Conservation (phyloP, 2,888 invertebrate species). For the Phyto melanocephala region DNA sequence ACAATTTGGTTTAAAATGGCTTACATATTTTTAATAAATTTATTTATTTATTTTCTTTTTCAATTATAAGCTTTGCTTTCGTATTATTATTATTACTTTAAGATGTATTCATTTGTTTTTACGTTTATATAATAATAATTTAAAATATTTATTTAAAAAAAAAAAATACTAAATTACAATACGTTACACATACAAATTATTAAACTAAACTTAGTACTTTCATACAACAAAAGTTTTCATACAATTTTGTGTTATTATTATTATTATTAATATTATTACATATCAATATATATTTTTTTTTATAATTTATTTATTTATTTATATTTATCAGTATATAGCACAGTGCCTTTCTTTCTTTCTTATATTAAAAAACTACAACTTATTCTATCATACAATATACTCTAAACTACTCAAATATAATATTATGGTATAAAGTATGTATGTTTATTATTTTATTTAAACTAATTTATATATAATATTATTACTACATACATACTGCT, state of each 20-base stretch:
- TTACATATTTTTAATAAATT: conserved; percentile 56
- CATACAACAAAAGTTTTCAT: conserved; percentile 49
- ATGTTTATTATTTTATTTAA: conserved; percentile 7
- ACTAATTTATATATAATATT: conserved; percentile 9
- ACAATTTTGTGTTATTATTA: conserved; percentile 1
- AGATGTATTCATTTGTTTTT: conserved; percentile 55
- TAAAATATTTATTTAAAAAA: conserved; percentile 61
- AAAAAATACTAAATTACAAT: conserved; percentile 64
- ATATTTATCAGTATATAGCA: conserved; percentile 57
- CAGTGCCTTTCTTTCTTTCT: conserved; percentile 45
- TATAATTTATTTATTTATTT: not conserved
- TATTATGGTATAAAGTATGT: conserved; percentile 27
- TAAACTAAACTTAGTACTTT: conserved; percentile 55
- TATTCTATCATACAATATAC: conserved; percentile 18
- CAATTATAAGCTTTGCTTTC: conserved; percentile 64
- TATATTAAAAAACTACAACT: conserved; percentile 48
- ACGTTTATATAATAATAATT: conserved; percentile 52
- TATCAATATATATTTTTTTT: not conserved
- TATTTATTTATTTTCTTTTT: conserved; percentile 49
- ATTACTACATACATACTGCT: conserved; percentile 28
- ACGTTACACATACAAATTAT: conserved; percentile 58
- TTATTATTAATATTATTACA: not conserved
- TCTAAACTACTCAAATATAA: conserved; percentile 34
- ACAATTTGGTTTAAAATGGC: conserved; percentile 61
- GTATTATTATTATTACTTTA: conserved; percentile 49